phyloP scores from a whole-genome alignment of 92 coral and sea anemone genomes.

The Paragorgia papillata region DNA sequence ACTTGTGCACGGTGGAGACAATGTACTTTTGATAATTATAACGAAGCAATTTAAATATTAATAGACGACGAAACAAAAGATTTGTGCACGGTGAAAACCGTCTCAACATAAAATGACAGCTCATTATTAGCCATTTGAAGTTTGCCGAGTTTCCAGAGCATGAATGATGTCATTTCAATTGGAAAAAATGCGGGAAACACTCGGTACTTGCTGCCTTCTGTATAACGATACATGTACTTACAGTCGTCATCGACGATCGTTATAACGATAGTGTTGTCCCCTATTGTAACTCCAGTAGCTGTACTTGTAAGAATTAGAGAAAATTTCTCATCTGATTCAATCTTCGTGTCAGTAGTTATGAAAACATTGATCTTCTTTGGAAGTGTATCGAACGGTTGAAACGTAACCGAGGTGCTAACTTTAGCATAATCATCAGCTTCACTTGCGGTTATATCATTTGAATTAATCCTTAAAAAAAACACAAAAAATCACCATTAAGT shows the following conservation, averaged over 20 bases:
- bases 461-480: not conserved
- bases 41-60: no score
- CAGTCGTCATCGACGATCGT: slow-evolving; percentile 45
- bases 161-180: no score
- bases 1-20: no score
- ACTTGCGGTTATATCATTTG: not conserved
- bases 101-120: no score
- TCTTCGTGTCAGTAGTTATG: not conserved
- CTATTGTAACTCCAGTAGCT: slow-evolving; percentile 1
- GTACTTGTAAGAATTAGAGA: not conserved
- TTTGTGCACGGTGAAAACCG: no score
- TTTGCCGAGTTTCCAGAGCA: no score
- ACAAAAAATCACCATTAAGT: no score
- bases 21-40: no score
- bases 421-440: slow-evolving; percentile 8
- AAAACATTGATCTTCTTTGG: slow-evolving; percentile 9
- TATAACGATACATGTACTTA: slow-evolving; percentile 10
- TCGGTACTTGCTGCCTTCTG: no score
- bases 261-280: not conserved
- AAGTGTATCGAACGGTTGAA: slow-evolving; percentile 12
- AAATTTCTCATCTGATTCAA: slow-evolving; percentile 23
- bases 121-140: no score
- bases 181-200: no score
- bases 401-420: slow-evolving; percentile 3
- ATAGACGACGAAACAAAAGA: no score